Percentiles rank a stretch among this genome's conserved stretches.
Conservation (phyloP, 2,888 invertebrate species). For the Nasonia oneida region DNA sequence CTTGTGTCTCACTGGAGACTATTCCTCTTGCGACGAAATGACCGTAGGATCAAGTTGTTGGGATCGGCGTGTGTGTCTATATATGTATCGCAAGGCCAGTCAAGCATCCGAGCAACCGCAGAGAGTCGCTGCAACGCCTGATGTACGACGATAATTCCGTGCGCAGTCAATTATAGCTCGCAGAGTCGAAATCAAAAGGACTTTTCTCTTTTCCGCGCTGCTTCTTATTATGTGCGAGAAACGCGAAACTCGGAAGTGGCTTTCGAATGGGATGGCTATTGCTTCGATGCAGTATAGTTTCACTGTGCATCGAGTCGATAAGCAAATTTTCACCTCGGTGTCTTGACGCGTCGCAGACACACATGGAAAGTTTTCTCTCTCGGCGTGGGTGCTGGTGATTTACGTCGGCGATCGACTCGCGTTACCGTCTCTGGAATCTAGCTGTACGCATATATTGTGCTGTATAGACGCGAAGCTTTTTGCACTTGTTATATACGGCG, state of each 20-base stretch:
- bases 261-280: slow-evolving; percentile 28
- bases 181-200: slow-evolving; percentile 4
- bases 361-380: not conserved
- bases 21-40: not conserved
- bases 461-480: not conserved
- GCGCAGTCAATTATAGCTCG: not conserved
- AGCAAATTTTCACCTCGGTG: not conserved
- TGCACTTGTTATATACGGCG: not conserved
- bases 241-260: not conserved
- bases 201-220: not conserved
- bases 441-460: not conserved
- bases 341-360: not conserved
- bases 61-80: not conserved
- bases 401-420: not conserved
- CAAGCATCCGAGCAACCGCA: slow-evolving; percentile 1
- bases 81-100: slow-evolving; percentile 8
- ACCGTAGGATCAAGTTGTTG: not conserved
- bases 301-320: too few relatives aligned
- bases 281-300: not conserved
- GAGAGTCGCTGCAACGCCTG: not conserved
- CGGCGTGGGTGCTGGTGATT: not conserved
- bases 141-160: not conserved
- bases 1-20: not conserved
- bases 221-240: too few relatives aligned
- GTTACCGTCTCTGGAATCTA: not conserved